Evolutionary conservation across 2,888 invertebrate genomes (phyloP), one percentile per base, ranked within the genome.

Genomic region (Molanna angustata): DNA sequence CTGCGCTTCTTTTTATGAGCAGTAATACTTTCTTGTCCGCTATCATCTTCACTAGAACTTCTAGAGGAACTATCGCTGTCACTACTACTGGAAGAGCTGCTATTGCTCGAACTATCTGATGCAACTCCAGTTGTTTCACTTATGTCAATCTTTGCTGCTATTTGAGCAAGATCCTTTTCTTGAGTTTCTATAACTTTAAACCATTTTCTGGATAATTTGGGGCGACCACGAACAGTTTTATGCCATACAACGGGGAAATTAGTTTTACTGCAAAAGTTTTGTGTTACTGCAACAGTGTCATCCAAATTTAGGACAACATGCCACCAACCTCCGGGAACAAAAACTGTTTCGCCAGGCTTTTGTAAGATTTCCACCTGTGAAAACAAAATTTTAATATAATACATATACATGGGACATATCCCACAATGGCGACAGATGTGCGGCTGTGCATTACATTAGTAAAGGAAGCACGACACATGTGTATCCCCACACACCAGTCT

Each of bases 261-360:
- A 1, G 94, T 93, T 57, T 86, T 82, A 62, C 96, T 95, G 68
- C 92, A 91, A 70, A 97, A 99, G 73, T 99, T 99, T 69, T 99
- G 99, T 0, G 99, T 99, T 13, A 99, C 90, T 9, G 99, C 99
- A 41, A 99, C 87, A 0, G 99, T 98, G 59, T 90, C 86, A 65
- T 97, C 96, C 57, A 99, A 75, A 73, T 99, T 99, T 21, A 99
- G 78, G 11, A 99, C 99, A 16, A 99, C 99, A 70, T 99, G 99
- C 99, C 99, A 99, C 98, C 98, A 99, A 7, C 99, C 99, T 14
- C 95, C 95, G 7, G 97, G 97, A 49, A 98, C 95, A 75, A 96
- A 98, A 21, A 98, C 95, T 2, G 97, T 98, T 69, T 98, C 98
- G 16, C 97, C 97, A 11, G 97, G 95, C 63, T 85, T 83, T 70